Conservation (phyloP, 37 sponge, comb jelly and placozoan species). For the Eunapius fragilis region DNA sequence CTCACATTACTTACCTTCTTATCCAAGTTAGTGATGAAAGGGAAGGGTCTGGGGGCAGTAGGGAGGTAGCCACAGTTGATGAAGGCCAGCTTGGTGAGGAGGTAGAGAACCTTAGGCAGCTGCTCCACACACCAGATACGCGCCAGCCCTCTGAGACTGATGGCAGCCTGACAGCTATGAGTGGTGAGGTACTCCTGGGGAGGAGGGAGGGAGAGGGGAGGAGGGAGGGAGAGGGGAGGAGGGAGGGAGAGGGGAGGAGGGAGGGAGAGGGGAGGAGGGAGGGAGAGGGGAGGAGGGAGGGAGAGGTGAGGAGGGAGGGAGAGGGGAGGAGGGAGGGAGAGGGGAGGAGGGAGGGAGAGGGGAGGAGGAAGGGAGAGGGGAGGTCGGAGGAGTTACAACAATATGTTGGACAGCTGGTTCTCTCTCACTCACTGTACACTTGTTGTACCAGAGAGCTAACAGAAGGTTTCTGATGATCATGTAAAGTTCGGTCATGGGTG, state of each 20-base stretch:
- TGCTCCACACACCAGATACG: slow-evolving; percentile 67
- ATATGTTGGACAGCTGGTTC: too few species aligned
- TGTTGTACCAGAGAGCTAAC: slow-evolving; percentile 85
- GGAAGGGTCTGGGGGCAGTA: slow-evolving; percentile 41
- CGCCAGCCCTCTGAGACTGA: slow-evolving; percentile 54
- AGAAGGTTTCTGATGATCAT: slow-evolving; percentile 81
- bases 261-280: neutral
- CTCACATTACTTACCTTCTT: neutral
- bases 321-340: neutral
- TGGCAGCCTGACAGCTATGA: slow-evolving; percentile 30
- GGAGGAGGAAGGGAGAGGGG: neutral
- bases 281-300: neutral
- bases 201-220: neutral
- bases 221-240: neutral
- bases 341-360: neutral
- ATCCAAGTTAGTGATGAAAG: slow-evolving; percentile 1
- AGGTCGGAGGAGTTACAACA: neutral
- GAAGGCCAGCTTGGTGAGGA: slow-evolving; percentile 74
- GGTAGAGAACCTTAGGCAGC: slow-evolving; percentile 53
- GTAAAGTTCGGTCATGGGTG: slow-evolving; percentile 61
- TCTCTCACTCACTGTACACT: slow-evolving; percentile 56
- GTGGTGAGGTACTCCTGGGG: slow-evolving; percentile 59
- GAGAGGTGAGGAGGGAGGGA: neutral
- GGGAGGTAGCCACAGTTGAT: slow-evolving; percentile 76
- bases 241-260: neutral